Conservation (phyloP, 2,113 vertebrate species). For the Elanoides forficatus region DNA sequence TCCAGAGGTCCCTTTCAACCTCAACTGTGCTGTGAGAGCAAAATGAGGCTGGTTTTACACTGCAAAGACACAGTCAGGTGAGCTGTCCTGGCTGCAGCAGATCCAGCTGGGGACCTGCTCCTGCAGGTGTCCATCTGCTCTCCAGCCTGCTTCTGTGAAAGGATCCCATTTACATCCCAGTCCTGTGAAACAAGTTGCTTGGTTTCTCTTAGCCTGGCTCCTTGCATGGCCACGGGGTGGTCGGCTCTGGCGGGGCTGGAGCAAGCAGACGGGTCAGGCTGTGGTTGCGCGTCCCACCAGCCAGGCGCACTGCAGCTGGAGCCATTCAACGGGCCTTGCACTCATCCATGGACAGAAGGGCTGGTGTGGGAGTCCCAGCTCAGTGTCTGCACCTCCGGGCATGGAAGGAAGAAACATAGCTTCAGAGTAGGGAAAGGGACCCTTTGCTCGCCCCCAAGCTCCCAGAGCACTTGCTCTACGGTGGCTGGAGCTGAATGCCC, state of each 20-base stretch:
- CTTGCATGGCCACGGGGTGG: rapidly evolving
- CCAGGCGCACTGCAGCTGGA: rapidly evolving
- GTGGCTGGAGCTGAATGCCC: background rate
- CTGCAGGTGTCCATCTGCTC: background rate
- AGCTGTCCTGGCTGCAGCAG: background rate
- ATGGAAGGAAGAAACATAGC: background rate
- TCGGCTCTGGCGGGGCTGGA: background rate
- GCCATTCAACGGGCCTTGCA: background rate
- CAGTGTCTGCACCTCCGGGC: rapidly evolving
- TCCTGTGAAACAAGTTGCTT: rapidly evolving
- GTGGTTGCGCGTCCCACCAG: rapidly evolving
- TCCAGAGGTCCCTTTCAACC: background rate
- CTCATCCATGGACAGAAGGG: background rate
- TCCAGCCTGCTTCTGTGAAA: background rate
- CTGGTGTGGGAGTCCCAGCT: background rate
- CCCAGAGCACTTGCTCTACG: background rate
- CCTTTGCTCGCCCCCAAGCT: background rate
- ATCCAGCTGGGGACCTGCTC: background rate
- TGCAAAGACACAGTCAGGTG: no score
- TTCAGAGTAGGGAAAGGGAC: background rate
- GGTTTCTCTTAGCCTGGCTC: rapidly evolving
- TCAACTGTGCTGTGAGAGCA: background rate
- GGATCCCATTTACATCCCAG: background rate
- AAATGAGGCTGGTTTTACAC: background rate
- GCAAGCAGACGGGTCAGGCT: background rate